Conservation (phyloP, 2,113 vertebrate genomes). For the Rynchops niger region DNA sequence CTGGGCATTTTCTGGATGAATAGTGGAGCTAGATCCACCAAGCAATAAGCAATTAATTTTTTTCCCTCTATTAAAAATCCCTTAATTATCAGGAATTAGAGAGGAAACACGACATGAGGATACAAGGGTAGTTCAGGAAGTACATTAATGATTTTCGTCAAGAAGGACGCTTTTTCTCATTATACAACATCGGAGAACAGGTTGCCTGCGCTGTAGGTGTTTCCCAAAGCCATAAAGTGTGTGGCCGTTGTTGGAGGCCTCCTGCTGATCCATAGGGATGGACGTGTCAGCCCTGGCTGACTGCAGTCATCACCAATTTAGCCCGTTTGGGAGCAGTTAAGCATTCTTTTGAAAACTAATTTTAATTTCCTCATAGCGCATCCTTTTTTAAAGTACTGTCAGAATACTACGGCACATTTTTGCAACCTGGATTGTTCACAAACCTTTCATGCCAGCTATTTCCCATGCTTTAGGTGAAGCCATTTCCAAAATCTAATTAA, state of each 20-base stretch:
- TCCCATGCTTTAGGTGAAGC: not conserved
- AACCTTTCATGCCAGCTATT: not conserved
- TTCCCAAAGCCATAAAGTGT: not conserved
- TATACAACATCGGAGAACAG: not conserved
- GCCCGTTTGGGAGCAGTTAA: not conserved
- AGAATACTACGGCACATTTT: not conserved
- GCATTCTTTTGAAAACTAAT: not conserved
- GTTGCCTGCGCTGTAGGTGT: not conserved
- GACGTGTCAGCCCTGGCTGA: fast-evolving
- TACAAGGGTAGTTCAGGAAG: not conserved
- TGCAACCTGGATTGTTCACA: not conserved
- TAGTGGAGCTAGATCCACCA: not conserved
- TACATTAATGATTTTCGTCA: not conserved
- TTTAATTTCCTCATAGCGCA: not conserved
- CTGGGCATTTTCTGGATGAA: not conserved
- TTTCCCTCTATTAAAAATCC: not conserved
- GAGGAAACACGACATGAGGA: not conserved
- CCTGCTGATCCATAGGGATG: not conserved
- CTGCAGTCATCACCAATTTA: not conserved
- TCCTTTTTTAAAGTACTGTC: not conserved
- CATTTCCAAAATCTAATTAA: not conserved
- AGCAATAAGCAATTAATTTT: not conserved
- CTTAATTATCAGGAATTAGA: not conserved
- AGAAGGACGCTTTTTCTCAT: not conserved
- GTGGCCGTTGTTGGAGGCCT: not conserved